phyloP scores from a whole-genome alignment of 2,888 invertebrate genomes.

The Acronicta aceris region DNA sequence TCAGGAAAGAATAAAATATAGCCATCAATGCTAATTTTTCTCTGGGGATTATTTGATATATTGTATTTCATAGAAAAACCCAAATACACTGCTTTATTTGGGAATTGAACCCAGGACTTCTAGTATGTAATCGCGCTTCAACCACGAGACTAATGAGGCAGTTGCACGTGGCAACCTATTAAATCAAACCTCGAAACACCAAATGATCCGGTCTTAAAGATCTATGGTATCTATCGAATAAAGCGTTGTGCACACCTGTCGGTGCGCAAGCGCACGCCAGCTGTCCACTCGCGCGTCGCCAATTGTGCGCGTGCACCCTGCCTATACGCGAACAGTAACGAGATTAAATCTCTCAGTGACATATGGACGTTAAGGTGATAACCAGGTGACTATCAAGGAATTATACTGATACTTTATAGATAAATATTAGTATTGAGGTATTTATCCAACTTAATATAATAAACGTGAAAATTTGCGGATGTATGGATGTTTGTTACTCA shows the following conservation, averaged over 20 bases:
- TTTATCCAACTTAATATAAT: too few species aligned
- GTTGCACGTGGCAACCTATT: too few species aligned
- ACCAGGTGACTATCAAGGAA: conserved; percentile 46
- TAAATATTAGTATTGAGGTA: neutral
- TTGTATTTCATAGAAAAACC: too few species aligned
- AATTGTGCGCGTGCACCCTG: conserved; percentile 56
- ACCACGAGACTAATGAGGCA: too few species aligned
- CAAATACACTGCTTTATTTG: too few species aligned
- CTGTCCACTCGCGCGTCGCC: conserved; percentile 46
- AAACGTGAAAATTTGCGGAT: too few species aligned
- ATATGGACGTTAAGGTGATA: conserved; percentile 55
- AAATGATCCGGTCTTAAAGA: conserved; percentile 5
- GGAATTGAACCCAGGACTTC: too few species aligned
- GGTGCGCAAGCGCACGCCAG: conserved; percentile 57
- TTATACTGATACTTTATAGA: conserved; percentile 23
- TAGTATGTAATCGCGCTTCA: too few species aligned
- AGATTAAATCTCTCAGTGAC: conserved; percentile 64
- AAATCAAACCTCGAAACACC: neutral
- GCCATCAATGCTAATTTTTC: too few species aligned
- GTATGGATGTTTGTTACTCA: too few species aligned
- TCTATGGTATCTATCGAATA: conserved; percentile 19
- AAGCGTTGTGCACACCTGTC: conserved; percentile 62
- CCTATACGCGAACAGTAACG: conserved; percentile 53
- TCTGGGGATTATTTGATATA: too few species aligned
- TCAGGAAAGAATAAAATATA: too few species aligned